Evolutionary conservation across 2,113 vertebrate species (phyloP), one percentile per base, ranked within the genome.

Genomic region (Hemiscyllium ocellatum): DNA sequence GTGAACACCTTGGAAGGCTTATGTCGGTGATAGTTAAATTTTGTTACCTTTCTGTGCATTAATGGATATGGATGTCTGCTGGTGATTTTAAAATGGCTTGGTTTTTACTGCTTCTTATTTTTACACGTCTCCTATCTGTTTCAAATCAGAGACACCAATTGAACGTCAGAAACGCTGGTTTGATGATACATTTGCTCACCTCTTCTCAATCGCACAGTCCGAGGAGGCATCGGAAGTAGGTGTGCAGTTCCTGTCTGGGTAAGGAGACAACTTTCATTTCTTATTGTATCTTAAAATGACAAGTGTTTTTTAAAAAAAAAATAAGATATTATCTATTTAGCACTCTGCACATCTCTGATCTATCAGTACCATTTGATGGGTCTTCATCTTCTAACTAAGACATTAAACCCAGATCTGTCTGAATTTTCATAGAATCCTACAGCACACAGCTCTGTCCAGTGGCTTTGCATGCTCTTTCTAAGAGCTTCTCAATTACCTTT

Each of bases 241-340:
- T 72, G 97, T 99, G 56, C 96, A 98, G 69, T 96, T 99, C 94
- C 97, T 97, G 68, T 99, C 98, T 56, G 99, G 99, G 99, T 99
- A 98, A 97, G 97, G 95, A 69, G 13, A 90, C 47, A 66, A 66
- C 47, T 24, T 10, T 4, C 33, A 50, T 29, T 78, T 33, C 19
- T 15, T 6, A 2, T 50, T 42, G 10, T 50, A 68, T 61, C 10
- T 61, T 33, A 90, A 56, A 65, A 24, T 86, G 10, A 26, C 2
- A 1, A 47, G 0, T 70, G 5, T 24, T 13, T n/a, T 80, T 80
- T 72, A 5, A 72, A 72, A 72, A 6, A 29, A 72, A 7, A 24
- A 20, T 78, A 6, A 1, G 42, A 50, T 0, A 20, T 85, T 19
- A 85, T 42, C 37, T 42, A 7, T 42, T 47, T 4, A 15, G 47